Evolutionary conservation across 2,797 vertebrate species (phyloP), one percentile per base, ranked within the genome.

Genomic region (Lates japonicus): DNA sequence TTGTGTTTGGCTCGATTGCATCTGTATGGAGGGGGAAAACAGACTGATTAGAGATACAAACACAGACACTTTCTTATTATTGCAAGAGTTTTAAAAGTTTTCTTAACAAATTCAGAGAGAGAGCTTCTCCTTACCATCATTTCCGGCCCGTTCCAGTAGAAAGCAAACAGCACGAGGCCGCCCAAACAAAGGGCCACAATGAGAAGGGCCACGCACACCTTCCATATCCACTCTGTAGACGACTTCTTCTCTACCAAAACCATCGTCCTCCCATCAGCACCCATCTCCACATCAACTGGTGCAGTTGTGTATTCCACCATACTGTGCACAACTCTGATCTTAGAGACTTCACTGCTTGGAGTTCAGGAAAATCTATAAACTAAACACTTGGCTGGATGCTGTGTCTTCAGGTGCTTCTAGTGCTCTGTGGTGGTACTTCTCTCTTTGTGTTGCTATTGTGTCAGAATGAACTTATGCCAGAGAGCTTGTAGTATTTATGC

Each of bases 401-500:
- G 35, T 19, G 20, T 44, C 33, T 46, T 66, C 70, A 49, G 51
- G 14, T 52, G 63, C 48, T 42, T 54, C 61, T 42, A 70, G 48
- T 3, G 29, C 73, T 39, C 62, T 46, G 58, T n/a, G 46, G 7
- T 59, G 58, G 25, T 66, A 22, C 79, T 49, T 73, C 62, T 80
- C 48, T 66, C 77, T 88, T 70, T 86, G 78, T 87, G 74, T 66
- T 83, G 79, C 76, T 76, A 25, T 74, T 76, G 73, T 75, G 78
- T 79, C 52, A 35, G 83, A 90, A 22, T 92, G 90, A 91, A 91
- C 57, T 49, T 78, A 77, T 85, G 91, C 80, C 74, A 78, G 49
- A 48, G 72, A 58, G 67, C 81, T 4, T 35, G 73, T 87, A 85
- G 90, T 94, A 94, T 94, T 94, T 93, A 92, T 89, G 87, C 92